Evolutionary conservation across 2,113 vertebrate genomes (phyloP).

Genomic region (Syngnathus scovelli): DNA sequence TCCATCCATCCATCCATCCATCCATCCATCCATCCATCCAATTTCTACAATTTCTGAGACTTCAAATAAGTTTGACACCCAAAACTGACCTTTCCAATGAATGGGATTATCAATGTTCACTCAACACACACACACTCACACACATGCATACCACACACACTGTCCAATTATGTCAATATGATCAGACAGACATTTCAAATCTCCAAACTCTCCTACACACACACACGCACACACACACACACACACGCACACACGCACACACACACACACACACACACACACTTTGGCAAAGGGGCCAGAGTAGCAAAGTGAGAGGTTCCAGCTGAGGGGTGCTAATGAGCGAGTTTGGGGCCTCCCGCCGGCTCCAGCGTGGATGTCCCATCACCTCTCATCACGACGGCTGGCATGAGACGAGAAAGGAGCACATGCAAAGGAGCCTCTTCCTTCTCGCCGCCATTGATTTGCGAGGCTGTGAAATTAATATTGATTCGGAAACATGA

Average conservation of each 20-base stretch:
- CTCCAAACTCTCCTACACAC: conserved; percentile 25
- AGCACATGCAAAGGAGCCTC: conserved; percentile 62
- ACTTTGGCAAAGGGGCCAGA: conserved; percentile 35
- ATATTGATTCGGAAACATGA: conserved; percentile 63
- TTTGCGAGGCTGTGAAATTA: conserved; percentile 58
- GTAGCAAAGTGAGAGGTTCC: conserved; percentile 61
- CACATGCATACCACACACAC: background rate
- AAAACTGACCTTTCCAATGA: background rate
- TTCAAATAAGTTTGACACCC: background rate
- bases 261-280: conserved; percentile 9
- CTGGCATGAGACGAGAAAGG: conserved; percentile 35
- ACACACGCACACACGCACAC: conserved; percentile 9
- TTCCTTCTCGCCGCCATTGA: conserved; percentile 45
- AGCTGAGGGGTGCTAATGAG: conserved; percentile 73
- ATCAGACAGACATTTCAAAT: conserved; percentile 53
- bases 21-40: too few relatives aligned
- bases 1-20: too few relatives aligned
- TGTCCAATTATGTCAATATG: conserved; percentile 56
- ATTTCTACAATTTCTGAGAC: too few relatives aligned
- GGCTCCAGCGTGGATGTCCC: conserved; percentile 52
- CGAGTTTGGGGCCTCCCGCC: conserved; percentile 65
- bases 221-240: conserved; percentile 12
- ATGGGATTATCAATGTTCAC: background rate
- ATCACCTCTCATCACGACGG: conserved; percentile 55
- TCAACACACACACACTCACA: background rate